A percentile compares a stretch with the other conserved stretches of the same genome.
These are phyloP conservation scores for Crotophaga sulcirostris DNA, from an alignment of 2,113 vertebrate species.

Conservation along the genomic window DNA sequence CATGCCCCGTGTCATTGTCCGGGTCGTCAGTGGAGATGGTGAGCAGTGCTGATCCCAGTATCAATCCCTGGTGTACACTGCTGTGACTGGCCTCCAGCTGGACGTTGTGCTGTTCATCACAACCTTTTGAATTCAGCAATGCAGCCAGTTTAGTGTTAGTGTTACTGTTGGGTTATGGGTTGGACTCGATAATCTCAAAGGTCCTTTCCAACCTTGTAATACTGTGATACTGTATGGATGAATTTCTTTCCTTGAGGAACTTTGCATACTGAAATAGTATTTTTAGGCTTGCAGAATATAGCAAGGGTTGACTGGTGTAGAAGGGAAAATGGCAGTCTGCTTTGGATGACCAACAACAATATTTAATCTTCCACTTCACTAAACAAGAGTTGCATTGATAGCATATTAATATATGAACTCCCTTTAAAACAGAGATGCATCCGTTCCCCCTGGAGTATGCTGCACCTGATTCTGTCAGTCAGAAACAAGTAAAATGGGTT, in stretches of 20 bases:
- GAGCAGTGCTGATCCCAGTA: background rate
- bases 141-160: too few relatives aligned
- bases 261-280: background rate
- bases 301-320: background rate
- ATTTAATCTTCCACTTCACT: background rate
- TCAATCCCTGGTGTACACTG: background rate
- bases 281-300: conserved; percentile 5
- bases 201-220: too few relatives aligned
- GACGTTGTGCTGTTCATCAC: background rate
- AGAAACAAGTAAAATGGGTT: conserved; percentile 4
- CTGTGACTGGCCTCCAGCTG: background rate
- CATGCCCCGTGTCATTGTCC: background rate
- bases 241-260: background rate
- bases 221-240: too few relatives aligned
- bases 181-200: too few relatives aligned
- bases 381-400: background rate
- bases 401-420: conserved; percentile 27
- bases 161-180: too few relatives aligned
- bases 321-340: background rate
- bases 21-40: background rate
- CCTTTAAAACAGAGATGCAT: conserved; percentile 45
- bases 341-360: background rate
- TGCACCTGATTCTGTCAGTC: conserved; percentile 65
- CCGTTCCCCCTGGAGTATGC: background rate
- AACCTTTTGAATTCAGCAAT: background rate